These are phyloP conservation scores for Masticophis lateralis DNA, from an alignment of 2,797 vertebrate genomes.

Conservation along the genomic window DNA sequence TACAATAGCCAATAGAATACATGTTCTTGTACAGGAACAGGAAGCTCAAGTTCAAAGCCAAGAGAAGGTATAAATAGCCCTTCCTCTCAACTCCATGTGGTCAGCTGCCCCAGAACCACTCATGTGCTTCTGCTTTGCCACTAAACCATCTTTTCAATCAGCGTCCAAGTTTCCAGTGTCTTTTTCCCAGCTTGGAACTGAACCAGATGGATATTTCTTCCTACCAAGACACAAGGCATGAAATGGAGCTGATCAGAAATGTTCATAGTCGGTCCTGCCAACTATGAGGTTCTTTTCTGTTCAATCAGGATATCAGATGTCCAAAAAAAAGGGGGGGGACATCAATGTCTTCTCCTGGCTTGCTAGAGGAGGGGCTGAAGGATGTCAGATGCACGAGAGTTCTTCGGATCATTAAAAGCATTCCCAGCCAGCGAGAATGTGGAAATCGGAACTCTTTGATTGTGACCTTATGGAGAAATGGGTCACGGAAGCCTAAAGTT, in stretches of 20 bases:
- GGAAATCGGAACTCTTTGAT: background rate
- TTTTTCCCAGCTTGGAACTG: no score
- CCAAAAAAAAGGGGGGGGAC: background rate
- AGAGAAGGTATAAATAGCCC: no score
- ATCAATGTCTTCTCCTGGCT: background rate
- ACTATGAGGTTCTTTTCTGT: background rate
- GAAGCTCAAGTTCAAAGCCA: no score
- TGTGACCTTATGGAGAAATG: rapidly evolving
- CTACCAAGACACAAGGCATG: background rate
- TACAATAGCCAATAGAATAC: no score
- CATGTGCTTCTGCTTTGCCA: no score
- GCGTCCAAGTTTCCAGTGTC: no score
- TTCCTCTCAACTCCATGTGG: no score
- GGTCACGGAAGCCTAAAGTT: rapidly evolving
- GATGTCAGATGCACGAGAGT: no score
- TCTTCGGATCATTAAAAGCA: background rate
- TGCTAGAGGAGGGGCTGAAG: background rate
- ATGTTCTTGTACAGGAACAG: no score
- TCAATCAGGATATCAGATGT: background rate
- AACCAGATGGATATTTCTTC: no score
- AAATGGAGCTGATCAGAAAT: background rate
- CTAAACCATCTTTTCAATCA: no score
- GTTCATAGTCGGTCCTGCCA: background rate
- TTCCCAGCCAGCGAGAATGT: background rate
- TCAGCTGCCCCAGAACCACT: no score